phyloP scores from a whole-genome alignment of 2,888 invertebrate genomes.

The Synanthedon andrenaeformis region DNA sequence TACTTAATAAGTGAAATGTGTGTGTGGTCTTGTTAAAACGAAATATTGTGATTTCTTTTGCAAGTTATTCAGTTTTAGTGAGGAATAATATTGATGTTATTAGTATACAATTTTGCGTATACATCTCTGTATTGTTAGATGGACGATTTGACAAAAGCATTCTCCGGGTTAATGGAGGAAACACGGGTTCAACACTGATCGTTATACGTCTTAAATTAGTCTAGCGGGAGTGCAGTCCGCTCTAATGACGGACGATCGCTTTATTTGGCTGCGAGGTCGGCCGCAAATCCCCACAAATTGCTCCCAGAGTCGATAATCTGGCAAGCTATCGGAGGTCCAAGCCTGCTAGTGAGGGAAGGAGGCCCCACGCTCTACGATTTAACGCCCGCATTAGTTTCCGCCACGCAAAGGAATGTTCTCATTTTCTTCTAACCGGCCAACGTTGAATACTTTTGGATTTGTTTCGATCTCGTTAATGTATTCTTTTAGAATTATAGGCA shows the following conservation, averaged over 20 bases:
- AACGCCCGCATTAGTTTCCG: conserved; percentile 33
- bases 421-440: conserved; percentile 43
- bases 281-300: conserved; percentile 60
- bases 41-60: too few relatives aligned
- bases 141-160: too few relatives aligned
- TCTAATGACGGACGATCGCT: conserved; percentile 35
- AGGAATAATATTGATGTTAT: too few relatives aligned
- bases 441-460: conserved; percentile 35
- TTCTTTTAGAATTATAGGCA: conserved; percentile 23
- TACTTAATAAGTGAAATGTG: too few relatives aligned
- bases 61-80: too few relatives aligned
- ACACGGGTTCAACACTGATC: background rate
- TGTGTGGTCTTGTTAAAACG: too few relatives aligned
- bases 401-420: conserved; percentile 42
- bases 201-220: conserved; percentile 13
- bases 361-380: conserved; percentile 16
- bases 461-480: conserved; percentile 25
- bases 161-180: background rate
- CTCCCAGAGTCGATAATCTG: conserved; percentile 53
- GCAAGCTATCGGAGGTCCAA: conserved; percentile 31
- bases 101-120: too few relatives aligned
- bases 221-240: conserved; percentile 14
- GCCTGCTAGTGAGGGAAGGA: conserved; percentile 15
- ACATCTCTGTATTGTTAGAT: too few relatives aligned
- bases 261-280: conserved; percentile 36